phyloP scores from a whole-genome alignment of 2,888 invertebrate genomes.

The Mythimna ferrago region DNA sequence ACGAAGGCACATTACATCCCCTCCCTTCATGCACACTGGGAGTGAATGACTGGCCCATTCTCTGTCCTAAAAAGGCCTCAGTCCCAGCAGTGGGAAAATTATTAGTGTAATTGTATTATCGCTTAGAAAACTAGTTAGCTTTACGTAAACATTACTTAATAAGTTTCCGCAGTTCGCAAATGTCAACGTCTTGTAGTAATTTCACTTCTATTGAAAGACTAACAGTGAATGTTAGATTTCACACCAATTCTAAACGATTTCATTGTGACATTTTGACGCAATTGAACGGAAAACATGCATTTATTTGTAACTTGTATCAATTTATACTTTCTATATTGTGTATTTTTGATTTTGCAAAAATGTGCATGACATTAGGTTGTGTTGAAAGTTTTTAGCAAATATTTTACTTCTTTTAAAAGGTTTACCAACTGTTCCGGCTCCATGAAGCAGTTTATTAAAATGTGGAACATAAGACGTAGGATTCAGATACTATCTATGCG shows the following conservation, averaged over 20 bases:
- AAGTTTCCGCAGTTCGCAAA: slow-evolving; percentile 26
- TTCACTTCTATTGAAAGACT: slow-evolving; percentile 1
- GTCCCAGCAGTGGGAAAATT: too few species aligned
- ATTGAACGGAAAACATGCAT: not conserved
- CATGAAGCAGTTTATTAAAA: too few species aligned
- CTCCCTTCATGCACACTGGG: too few species aligned
- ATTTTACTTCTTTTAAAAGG: not conserved
- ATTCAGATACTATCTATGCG: too few species aligned
- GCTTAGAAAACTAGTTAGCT: slow-evolving; percentile 8
- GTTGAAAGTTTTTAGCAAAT: slow-evolving; percentile 6
- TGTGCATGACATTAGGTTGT: slow-evolving; percentile 10
- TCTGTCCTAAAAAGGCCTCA: too few species aligned
- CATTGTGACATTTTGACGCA: slow-evolving; percentile 19
- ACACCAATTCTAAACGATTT: slow-evolving; percentile 17
- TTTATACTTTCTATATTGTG: not conserved
- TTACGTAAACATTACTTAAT: slow-evolving; percentile 45
- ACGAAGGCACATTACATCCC: too few species aligned
- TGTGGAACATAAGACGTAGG: too few species aligned
- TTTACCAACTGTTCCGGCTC: not conserved
- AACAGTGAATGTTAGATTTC: slow-evolving; percentile 9
- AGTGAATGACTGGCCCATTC: too few species aligned
- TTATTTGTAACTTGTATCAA: slow-evolving; percentile 4
- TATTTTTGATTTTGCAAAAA: slow-evolving; percentile 21
- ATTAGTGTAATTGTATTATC: not conserved
- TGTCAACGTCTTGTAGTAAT: slow-evolving; percentile 40